Evolutionary conservation across 2,888 invertebrate genomes (phyloP).

Genomic region (Drosophila anomelani): DNA sequence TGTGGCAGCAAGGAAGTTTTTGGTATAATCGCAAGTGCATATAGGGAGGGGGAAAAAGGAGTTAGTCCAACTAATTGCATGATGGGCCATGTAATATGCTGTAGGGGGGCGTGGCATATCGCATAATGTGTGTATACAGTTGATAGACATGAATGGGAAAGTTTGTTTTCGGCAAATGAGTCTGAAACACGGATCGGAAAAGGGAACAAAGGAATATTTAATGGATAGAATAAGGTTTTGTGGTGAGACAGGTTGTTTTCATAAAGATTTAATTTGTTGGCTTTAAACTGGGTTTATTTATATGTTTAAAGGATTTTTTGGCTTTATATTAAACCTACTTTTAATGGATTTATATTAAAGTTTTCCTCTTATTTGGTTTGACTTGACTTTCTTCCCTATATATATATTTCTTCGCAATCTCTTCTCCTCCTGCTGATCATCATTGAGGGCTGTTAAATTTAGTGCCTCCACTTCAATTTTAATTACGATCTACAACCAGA

Average conservation of each 20-base stretch:
- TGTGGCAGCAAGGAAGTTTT: slow-evolving; percentile 26
- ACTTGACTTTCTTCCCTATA: neutral
- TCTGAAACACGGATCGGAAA: slow-evolving; percentile 42
- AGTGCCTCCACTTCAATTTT: slow-evolving; percentile 80
- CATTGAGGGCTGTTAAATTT: slow-evolving; percentile 79
- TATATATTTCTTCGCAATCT: neutral
- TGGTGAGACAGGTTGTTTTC: neutral
- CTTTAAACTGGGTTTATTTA: neutral
- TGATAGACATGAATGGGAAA: slow-evolving; percentile 50
- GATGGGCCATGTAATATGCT: slow-evolving; percentile 41
- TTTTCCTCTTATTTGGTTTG: neutral
- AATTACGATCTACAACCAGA: slow-evolving; percentile 62
- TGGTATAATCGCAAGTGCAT: slow-evolving; percentile 7
- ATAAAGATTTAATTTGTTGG: neutral
- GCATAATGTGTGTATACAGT: slow-evolving; percentile 49
- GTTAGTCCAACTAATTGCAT: slow-evolving; percentile 46
- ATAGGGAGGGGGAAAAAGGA: neutral
- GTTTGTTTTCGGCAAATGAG: slow-evolving; percentile 49
- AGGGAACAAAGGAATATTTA: slow-evolving; percentile 25
- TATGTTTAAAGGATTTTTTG: neutral
- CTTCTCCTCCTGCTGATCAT: slow-evolving; percentile 10
- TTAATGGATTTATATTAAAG: neutral
- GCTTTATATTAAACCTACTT: neutral
- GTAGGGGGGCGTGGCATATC: slow-evolving; percentile 61
- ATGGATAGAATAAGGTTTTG: slow-evolving; percentile 1